Evolutionary conservation across 2,113 vertebrate genomes (phyloP).

Genomic region (Neoarius graeffei): DNA sequence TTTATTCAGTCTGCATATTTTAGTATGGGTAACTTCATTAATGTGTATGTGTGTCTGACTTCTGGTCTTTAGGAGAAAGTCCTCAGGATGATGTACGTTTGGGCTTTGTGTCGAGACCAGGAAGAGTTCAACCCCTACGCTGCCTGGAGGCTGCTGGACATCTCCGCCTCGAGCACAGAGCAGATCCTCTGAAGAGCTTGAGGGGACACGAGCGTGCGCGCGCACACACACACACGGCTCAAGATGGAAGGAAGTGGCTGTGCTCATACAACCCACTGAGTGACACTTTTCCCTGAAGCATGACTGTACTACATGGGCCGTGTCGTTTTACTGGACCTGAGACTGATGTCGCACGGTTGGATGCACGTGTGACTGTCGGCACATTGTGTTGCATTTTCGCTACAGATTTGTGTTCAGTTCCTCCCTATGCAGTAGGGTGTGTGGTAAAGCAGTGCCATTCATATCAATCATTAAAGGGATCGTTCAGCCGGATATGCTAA

Average conservation of each 20-base stretch:
- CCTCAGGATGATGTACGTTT: conserved; percentile 90
- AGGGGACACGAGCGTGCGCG: background rate
- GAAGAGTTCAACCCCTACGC: conserved; percentile 88
- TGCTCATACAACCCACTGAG: background rate
- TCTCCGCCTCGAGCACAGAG: conserved; percentile 91
- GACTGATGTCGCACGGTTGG: conserved; percentile 10
- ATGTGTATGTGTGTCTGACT: background rate
- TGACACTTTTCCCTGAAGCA: conserved; percentile 6
- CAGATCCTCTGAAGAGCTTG: conserved; percentile 83
- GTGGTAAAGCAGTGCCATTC: conserved; percentile 22
- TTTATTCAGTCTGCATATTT: background rate
- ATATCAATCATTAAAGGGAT: background rate
- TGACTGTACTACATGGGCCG: background rate
- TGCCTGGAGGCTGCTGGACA: conserved; percentile 93
- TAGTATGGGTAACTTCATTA: background rate
- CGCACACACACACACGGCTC: background rate
- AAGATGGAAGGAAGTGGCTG: background rate
- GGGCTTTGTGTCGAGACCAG: conserved; percentile 95
- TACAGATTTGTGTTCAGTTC: conserved; percentile 8
- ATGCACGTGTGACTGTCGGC: conserved; percentile 4
- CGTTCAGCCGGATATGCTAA: background rate
- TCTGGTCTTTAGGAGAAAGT: conserved; percentile 85
- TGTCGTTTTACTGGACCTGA: conserved; percentile 11
- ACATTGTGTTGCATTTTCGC: background rate
- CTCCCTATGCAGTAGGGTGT: background rate